Evolutionary conservation across 2,797 vertebrate species (phyloP).

Genomic region (Gymnodraco acuticeps): DNA sequence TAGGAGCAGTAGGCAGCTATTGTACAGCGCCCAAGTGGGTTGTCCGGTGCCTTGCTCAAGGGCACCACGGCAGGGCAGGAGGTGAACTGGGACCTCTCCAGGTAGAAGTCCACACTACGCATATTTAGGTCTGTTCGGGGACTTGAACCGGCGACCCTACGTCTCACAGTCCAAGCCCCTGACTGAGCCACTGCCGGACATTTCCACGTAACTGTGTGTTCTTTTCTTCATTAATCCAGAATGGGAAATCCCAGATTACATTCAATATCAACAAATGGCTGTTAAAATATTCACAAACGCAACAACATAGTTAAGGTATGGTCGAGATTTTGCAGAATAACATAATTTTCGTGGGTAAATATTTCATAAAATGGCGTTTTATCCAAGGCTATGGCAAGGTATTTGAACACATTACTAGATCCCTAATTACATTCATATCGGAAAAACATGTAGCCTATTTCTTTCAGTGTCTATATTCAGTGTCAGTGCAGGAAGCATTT

Average conservation of each 20-base stretch:
- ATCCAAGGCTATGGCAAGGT: not conserved
- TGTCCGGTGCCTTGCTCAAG: no score
- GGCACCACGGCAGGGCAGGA: no score
- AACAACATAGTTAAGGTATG: not conserved
- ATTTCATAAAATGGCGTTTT: not conserved
- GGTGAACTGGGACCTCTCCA: no score
- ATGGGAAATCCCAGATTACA: constrained; percentile 2
- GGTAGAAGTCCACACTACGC: no score
- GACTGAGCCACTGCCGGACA: not conserved
- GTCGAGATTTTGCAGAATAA: not conserved
- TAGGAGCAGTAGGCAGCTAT: no score
- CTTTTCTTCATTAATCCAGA: not conserved
- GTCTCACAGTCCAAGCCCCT: no score
- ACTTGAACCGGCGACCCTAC: no score
- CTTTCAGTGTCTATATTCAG: not conserved
- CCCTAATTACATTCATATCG: not conserved
- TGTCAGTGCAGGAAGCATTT: not conserved
- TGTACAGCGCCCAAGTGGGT: no score
- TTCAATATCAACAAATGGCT: not conserved
- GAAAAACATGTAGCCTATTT: not conserved
- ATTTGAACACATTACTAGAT: not conserved
- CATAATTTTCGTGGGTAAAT: not conserved
- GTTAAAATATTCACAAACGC: not conserved
- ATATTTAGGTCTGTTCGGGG: no score
- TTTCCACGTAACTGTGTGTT: not conserved